These are phyloP conservation scores for Sebastes reedi DNA, from an alignment of 2,797 vertebrate genomes.

Conservation along the genomic window DNA sequence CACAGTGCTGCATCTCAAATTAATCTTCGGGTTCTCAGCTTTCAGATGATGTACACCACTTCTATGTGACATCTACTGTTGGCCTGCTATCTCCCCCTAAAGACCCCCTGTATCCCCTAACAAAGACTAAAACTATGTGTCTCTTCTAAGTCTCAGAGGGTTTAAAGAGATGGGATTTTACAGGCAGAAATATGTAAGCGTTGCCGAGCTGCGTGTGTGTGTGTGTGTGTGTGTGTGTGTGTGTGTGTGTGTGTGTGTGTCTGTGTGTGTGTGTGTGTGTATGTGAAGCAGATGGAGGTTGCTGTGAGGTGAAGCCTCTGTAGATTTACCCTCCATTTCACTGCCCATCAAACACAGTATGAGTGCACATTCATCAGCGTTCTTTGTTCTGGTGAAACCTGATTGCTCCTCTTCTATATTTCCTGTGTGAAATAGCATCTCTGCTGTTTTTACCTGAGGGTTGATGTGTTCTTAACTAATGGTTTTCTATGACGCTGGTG, in stretches of 20 bases:
- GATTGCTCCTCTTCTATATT: neutral
- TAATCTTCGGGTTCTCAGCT: too few species aligned
- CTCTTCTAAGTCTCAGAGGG: too few species aligned
- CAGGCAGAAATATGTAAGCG: neutral
- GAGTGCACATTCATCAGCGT: neutral
- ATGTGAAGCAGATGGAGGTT: conserved; percentile 38
- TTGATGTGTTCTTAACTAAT: neutral
- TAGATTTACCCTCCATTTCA: conserved; percentile 57
- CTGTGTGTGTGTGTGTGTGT: neutral
- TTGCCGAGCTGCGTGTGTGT: neutral
- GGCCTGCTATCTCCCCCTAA: too few species aligned
- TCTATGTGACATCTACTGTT: too few species aligned
- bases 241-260: neutral
- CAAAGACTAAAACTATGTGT: too few species aligned
- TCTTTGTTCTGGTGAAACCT: neutral
- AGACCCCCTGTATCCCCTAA: too few species aligned
- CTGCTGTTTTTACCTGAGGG: neutral
- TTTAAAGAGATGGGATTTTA: conserved; percentile 20
- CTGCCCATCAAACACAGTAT: conserved; percentile 35
- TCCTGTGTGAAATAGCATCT: neutral
- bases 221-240: neutral
- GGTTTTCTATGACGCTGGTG: neutral
- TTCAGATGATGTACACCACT: too few species aligned
- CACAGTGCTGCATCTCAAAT: too few species aligned
- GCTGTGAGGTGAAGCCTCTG: conserved; percentile 53